phyloP scores from a whole-genome alignment of 64 coral and sea anemone genomes.

The Platygyra sinensis region DNA sequence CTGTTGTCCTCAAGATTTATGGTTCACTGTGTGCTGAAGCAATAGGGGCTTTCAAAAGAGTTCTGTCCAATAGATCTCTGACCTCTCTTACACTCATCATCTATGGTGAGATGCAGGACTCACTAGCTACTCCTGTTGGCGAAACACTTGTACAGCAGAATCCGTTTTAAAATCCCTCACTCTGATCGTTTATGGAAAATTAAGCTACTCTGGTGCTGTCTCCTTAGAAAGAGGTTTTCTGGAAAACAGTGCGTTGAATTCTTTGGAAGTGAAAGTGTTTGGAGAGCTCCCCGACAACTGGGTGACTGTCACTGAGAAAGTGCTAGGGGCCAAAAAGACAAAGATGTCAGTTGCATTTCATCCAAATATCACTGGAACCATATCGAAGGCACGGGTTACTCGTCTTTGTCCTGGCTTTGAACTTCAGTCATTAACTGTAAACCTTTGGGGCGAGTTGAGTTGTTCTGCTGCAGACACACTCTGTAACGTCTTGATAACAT shows the following conservation, averaged over 20 bases:
- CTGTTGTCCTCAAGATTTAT: background rate
- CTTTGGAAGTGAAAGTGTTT: background rate
- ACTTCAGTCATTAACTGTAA: background rate
- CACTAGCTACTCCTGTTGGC: background rate
- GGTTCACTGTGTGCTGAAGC: background rate
- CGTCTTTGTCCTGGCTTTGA: background rate
- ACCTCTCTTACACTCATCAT: background rate
- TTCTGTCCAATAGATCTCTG: background rate
- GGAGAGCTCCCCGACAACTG: constrained; percentile 12
- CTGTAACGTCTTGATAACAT: background rate
- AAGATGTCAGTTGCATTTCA: background rate
- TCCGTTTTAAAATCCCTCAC: background rate
- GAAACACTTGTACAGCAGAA: background rate
- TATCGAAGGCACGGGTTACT: background rate
- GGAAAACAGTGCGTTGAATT: background rate
- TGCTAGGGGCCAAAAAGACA: background rate
- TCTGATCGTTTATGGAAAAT: background rate
- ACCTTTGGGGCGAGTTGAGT: background rate
- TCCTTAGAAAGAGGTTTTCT: background rate
- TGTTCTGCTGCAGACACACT: background rate
- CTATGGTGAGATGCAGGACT: constrained; percentile 5
- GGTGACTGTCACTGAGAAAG: background rate
- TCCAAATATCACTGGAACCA: background rate
- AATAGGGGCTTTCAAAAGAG: background rate
- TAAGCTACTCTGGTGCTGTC: background rate